Evolutionary conservation across 2,888 invertebrate genomes (phyloP), one percentile per base, ranked within the genome.

Genomic region (Lumbricus terrestris): DNA sequence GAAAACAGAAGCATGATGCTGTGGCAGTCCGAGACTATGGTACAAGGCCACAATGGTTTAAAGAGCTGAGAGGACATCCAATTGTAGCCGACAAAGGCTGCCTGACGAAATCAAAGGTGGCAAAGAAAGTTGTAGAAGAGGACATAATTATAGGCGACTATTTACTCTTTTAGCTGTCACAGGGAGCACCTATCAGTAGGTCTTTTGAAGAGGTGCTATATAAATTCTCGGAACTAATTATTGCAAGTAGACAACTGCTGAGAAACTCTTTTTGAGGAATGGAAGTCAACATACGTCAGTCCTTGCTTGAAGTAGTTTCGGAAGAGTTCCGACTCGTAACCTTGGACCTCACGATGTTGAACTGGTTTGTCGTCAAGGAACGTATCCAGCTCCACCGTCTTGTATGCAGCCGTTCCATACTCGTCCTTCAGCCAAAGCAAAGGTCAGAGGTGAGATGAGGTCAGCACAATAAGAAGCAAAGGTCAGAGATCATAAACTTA

Each of bases 391-490:
- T 95, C 95, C 13, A 95, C 95, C 0, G 95, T 95, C 92, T 95
- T 95, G 93, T 95, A 95, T 29, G 95, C 95, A 5, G 95, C 95
- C 3, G 95, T 95, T 13, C 95, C 95, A 90, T 95, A 95, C 92
- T 95, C 95, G 91, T 95, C 95, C 91, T 91, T 85, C 1, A 4
- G n/a, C n/a, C 29, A 69, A 29, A 69, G 69, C 69, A 69, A 69
- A 69, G n/a, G 69, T 69, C 69, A 69, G 1, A 69, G 69, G 69
- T 69, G 69, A 69, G 47, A 47, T 1, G 20, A 69, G 69, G 69
- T 69, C n/a, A 47, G 20, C 1, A n/a, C 8, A 16, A 69, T 1
- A 69, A 8, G 11, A 69, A 13, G 69, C 13, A 8, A 47, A 47
- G 47, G 47, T 47, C 47, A 47, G 47, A 47, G 11, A 18, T 47